Percentiles rank a stretch among this genome's conserved stretches.
phyloP scores from a whole-genome alignment of 2,888 invertebrate genomes.

The Drosophila histrio region DNA sequence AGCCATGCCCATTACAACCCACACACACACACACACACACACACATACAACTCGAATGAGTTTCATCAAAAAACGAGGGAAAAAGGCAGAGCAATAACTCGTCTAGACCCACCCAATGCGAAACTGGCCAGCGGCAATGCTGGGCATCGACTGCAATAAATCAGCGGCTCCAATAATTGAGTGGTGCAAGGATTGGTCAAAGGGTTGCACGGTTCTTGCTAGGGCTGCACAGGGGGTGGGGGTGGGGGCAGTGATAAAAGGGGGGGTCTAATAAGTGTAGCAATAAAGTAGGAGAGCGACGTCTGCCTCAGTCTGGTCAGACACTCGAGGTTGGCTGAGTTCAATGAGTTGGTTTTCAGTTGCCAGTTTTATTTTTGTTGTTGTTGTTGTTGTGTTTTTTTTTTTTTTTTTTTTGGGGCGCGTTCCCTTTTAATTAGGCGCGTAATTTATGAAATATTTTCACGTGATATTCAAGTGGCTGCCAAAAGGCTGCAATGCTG shows the following conservation, averaged over 20 bases:
- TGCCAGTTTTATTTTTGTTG: background rate
- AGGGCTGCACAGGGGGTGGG: background rate
- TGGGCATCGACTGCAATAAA: slow-evolving; percentile 63
- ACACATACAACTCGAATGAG: slow-evolving; percentile 20
- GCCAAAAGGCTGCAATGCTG: slow-evolving; percentile 58
- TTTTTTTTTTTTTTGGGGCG: slow-evolving; percentile 2
- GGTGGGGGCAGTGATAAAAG: background rate
- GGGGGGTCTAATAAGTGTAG: slow-evolving; percentile 61
- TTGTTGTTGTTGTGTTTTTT: no score
- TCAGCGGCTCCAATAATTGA: slow-evolving; percentile 76
- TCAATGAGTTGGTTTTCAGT: slow-evolving; percentile 54
- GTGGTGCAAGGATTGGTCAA: slow-evolving; percentile 52
- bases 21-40: slow-evolving; percentile 10
- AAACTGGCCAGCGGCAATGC: slow-evolving; percentile 45
- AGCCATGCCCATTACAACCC: slow-evolving; percentile 37
- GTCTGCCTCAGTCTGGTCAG: slow-evolving; percentile 72
- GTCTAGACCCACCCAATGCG: slow-evolving; percentile 45
- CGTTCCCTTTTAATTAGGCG: slow-evolving; percentile 72
- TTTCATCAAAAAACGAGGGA: slow-evolving; percentile 16
- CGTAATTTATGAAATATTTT: slow-evolving; percentile 76
- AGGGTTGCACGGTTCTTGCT: slow-evolving; percentile 40
- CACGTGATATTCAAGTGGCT: slow-evolving; percentile 71
- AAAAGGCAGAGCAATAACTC: slow-evolving; percentile 64
- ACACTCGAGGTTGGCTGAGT: slow-evolving; percentile 66
- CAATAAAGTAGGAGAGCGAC: slow-evolving; percentile 57